Base-by-base conservation (phyloP, 2,888 invertebrate species). In the Ophion ventricosus region DNA sequence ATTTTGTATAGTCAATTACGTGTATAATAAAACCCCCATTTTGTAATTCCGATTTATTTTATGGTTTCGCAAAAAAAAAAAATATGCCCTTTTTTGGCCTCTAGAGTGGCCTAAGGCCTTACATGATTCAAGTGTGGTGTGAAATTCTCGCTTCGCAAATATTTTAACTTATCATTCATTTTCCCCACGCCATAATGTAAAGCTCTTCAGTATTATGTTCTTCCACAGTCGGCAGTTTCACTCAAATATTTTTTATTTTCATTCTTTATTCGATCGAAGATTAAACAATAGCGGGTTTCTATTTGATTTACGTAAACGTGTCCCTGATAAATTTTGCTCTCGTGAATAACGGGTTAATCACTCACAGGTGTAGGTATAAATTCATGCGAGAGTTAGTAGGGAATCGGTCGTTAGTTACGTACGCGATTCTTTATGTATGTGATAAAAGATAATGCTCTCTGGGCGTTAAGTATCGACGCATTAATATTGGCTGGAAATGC, bases 331-430 rank as follows among this genome's bases (percentile, higher is more conserved):
- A 74, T 63, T 54, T 26, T 11, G 26, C 29, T 29, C 20, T n/a
- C 40, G 11, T 20, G 49, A 23, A 61, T 17, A 73, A 26, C 43
- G 43, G 43, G 61, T 43, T 54, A 75, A 64, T 75, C 20, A 75
- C 54, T 75, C 64, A 54, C 11, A 11, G 11, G 26, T 61, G 25
- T 40, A 17, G 54, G 26, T 64, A 84, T 78, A 49, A 78, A 84
- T 81, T 77, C 74, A 29, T 64, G 67, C 23, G 49, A 59, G 43
- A 57, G 56, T 43, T 59, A 63, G 67, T 69, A 29, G 66, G 35
- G 70, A 64, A 80, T 74, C 70, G 69, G 77, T 25, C 77, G 57
- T 81, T 77, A 73, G 73, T 69, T 80, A 64, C 43, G 57, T 73
- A 73, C 69, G 57, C 17, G 64, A 79, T 76, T 67, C 40, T 26